Conservation (phyloP, 2,888 invertebrate genomes). For the Acrobasis suavella region DNA sequence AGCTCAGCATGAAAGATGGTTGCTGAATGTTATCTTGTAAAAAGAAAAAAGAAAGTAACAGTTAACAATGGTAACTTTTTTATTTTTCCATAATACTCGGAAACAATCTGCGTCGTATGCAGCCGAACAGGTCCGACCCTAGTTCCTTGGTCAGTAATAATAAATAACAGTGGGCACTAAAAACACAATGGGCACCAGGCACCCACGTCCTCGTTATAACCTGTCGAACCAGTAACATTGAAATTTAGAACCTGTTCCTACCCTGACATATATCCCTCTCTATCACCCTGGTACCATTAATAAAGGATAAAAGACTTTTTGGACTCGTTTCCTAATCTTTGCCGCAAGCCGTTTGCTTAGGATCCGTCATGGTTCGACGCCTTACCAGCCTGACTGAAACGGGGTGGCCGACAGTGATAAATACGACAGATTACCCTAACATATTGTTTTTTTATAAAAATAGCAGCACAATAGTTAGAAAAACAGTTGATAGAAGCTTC, state of each 20-base stretch:
- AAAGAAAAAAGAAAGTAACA: no score
- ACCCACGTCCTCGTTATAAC: conserved; percentile 57
- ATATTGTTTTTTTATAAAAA: conserved; percentile 42
- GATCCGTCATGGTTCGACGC: conserved; percentile 71
- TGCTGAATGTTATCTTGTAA: no score
- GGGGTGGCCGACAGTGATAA: conserved; percentile 63
- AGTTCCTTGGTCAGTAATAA: conserved; percentile 20
- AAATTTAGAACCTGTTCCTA: conserved; percentile 47
- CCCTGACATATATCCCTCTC: conserved; percentile 40
- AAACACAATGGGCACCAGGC: conserved; percentile 49
- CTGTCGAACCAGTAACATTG: conserved; percentile 49
- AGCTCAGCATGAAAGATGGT: no score
- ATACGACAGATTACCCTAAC: conserved; percentile 51
- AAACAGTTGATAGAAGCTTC: conserved; percentile 28
- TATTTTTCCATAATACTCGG: neutral
- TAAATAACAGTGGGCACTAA: conserved; percentile 46
- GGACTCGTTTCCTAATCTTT: conserved; percentile 63
- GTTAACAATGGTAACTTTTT: neutral
- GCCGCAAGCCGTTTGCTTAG: conserved; percentile 70
- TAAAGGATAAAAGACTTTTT: conserved; percentile 37
- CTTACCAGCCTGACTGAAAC: conserved; percentile 53
- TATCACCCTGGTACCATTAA: conserved; percentile 29
- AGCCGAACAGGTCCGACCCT: conserved; percentile 12
- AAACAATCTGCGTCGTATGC: neutral
- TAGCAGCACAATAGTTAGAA: conserved; percentile 30